Conservation (phyloP, 2,888 invertebrate genomes). For the Lithophane ornitopus region DNA sequence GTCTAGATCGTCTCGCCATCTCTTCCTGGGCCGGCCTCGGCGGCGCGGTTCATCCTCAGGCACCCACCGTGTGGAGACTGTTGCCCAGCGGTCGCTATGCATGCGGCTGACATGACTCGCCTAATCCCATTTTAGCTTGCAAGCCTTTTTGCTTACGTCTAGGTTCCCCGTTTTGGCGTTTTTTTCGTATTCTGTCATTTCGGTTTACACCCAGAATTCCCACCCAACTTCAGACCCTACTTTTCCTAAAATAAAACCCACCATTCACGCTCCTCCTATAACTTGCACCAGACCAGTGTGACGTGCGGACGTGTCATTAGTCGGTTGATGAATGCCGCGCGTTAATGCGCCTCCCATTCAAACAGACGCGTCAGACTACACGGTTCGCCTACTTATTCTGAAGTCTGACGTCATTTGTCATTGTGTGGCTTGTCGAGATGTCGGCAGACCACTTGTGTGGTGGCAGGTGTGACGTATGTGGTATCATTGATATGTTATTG, state of each 20-base stretch:
- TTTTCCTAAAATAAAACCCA: background rate
- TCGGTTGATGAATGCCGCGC: constrained; percentile 87
- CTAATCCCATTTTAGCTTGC: too few species aligned
- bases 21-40: too few species aligned
- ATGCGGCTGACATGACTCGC: too few species aligned
- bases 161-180: too few species aligned
- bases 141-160: too few species aligned
- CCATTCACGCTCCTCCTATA: background rate
- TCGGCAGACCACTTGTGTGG: constrained; percentile 39
- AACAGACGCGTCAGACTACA: constrained; percentile 84
- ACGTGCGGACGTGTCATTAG: constrained; percentile 90
- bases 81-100: too few species aligned
- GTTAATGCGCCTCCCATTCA: constrained; percentile 89
- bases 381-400: constrained; percentile 79
- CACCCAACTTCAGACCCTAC: too few species aligned
- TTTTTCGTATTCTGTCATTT: too few species aligned
- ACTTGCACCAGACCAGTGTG: constrained; percentile 70
- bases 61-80: too few species aligned
- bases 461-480: constrained; percentile 45
- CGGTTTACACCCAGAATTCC: too few species aligned
- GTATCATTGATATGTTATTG: constrained; percentile 38
- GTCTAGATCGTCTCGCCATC: too few species aligned
- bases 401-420: constrained; percentile 72
- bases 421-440: constrained; percentile 49
- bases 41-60: too few species aligned